phyloP scores from a whole-genome alignment of 2,113 vertebrate species.

The Eretmochelys imbricata region DNA sequence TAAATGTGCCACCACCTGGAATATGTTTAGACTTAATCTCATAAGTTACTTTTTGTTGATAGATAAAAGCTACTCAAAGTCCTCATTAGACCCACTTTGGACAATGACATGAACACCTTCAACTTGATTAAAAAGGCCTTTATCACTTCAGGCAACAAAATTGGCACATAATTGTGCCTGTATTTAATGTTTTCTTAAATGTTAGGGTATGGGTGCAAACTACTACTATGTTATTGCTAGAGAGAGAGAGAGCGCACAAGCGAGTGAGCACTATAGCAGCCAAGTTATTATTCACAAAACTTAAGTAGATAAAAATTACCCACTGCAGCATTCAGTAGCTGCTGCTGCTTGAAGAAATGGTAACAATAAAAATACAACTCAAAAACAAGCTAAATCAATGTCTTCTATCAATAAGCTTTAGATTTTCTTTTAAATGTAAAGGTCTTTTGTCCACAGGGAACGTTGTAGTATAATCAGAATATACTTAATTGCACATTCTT shows the following conservation, averaged over 20 bases:
- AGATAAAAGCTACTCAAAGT: neutral
- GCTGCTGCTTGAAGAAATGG: neutral
- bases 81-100: neutral
- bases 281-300: neutral
- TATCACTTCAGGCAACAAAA: neutral
- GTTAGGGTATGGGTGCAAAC: neutral
- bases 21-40: neutral
- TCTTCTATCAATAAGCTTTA: conserved; percentile 18
- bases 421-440: conserved; percentile 29
- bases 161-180: neutral
- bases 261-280: neutral
- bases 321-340: neutral
- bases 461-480: conserved; percentile 54
- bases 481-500: conserved; percentile 60
- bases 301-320: neutral
- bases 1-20: neutral
- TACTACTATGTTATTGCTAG: conserved; percentile 12
- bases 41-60: neutral
- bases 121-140: neutral
- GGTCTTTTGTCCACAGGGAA: conserved; percentile 40
- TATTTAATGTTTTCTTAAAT: neutral
- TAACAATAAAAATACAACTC: neutral
- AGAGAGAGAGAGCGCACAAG: neutral
- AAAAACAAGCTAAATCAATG: neutral
- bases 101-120: neutral